Base-by-base conservation (phyloP, 2,113 vertebrate genomes). In the Saguinus imperator region DNA sequence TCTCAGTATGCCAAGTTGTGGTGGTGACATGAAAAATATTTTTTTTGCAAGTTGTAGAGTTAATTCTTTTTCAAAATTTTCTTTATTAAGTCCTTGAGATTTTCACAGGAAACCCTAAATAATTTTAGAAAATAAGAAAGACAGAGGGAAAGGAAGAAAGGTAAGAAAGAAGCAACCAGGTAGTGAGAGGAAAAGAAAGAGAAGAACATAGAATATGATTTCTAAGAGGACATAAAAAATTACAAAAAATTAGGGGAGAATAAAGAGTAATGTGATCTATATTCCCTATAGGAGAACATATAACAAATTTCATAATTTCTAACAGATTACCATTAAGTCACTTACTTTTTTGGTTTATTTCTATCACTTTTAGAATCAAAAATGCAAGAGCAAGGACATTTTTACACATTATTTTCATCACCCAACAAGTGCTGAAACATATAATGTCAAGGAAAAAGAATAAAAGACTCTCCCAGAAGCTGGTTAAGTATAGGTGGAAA, bases 341-440 rank as follows among this genome's bases (percentile, higher is more conserved):
- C 68, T 57, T 92, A 18, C 55, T 72, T 29, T 88, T 85, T 37
- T 55, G 37, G 91, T 83, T 97, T 94, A 87, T 89, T 76, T 97
- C 70, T 96, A 75, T 96, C 57, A 95, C 35, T 66, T 94, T 95
- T 92, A 76, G 64, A 94, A 86, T 48, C 1, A 20, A 52, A 94
- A 93, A 85, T 35, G 90, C 23, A 82, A 50, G 64, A 87, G 37
- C 52, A 95, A 95, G 89, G 82, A 61, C 55, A 86, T 40, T 89
- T 70, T 92, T 91, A 93, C 23, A n/a, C 89, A 66, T 94, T 79
- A 85, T 89, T 95, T 89, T 92, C 73, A 95, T 85, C 61, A 76
- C 29, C 79, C 16, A 93, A 82, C 48, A 95, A 95, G 48, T 81
- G n/a, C 45, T 94, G 80, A 35, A 88, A 84, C 52, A 52, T 52